Conservation (phyloP, 1,140 invertebrate species). For the Sycophaga agraensis region DNA sequence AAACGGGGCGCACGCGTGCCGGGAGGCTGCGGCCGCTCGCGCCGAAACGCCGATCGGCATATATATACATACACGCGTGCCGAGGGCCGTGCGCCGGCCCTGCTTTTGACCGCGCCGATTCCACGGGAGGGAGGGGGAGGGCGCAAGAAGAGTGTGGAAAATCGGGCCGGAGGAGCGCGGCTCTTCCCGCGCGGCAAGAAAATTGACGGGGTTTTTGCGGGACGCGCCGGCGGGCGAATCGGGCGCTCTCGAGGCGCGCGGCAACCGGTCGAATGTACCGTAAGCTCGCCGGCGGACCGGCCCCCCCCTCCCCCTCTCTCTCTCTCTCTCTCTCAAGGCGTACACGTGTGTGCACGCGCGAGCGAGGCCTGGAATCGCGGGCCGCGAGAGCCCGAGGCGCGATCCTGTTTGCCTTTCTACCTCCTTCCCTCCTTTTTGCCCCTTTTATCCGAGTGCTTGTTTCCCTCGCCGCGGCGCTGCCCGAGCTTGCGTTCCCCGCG, state of each 20-base stretch:
- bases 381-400: too few relatives aligned
- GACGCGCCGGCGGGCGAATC: neutral
- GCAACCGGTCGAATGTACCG: slow-evolving; percentile 16
- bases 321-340: too few relatives aligned
- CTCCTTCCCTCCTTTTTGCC: slow-evolving; percentile 5
- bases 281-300: slow-evolving; percentile 3
- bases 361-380: too few relatives aligned
- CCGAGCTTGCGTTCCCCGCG: neutral
- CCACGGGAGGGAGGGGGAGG: too few relatives aligned
- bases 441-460: slow-evolving; percentile 3
- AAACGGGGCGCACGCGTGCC: too few relatives aligned
- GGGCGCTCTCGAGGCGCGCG: neutral
- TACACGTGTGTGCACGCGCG: too few relatives aligned
- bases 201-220: slow-evolving; percentile 7
- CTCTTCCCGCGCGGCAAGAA: neutral
- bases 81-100: neutral
- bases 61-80: neutral
- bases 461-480: neutral
- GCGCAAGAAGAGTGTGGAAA: too few relatives aligned
- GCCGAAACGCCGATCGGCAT: too few relatives aligned
- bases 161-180: too few relatives aligned
- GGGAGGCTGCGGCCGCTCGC: too few relatives aligned
- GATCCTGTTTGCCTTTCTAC: slow-evolving; percentile 28
- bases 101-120: too few relatives aligned
- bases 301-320: too few relatives aligned